phyloP scores from a whole-genome alignment of 2,888 invertebrate species.

The Bembecia ichneumoniformis region DNA sequence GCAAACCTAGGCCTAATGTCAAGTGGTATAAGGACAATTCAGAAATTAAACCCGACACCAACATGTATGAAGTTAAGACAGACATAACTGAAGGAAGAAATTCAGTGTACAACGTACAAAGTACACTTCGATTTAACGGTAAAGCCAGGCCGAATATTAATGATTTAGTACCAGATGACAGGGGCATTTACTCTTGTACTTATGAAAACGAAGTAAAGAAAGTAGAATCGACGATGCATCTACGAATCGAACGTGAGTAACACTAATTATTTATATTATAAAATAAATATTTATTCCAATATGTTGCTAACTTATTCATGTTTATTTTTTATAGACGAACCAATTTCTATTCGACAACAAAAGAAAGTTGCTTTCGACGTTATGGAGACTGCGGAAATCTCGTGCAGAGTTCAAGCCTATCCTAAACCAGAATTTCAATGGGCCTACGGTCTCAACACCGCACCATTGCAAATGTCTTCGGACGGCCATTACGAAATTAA shows the following conservation, averaged over 20 bases:
- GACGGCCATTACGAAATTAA: conserved; percentile 90
- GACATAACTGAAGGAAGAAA: conserved; percentile 83
- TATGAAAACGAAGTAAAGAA: conserved; percentile 92
- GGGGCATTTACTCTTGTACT: conserved; percentile 89
- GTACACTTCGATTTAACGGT: conserved; percentile 85
- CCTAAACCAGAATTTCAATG: conserved; percentile 95
- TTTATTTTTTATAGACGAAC: conserved; percentile 75
- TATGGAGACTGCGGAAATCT: conserved; percentile 87
- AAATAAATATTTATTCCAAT: too few relatives aligned
- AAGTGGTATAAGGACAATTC: conserved; percentile 90
- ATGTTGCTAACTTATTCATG: neutral
- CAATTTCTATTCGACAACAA: conserved; percentile 87
- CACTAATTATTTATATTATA: too few relatives aligned
- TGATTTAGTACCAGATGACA: conserved; percentile 85
- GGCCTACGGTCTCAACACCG: conserved; percentile 84
- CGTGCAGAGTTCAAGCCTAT: conserved; percentile 91
- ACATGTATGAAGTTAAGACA: conserved; percentile 86
- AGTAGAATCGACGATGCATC: conserved; percentile 90
- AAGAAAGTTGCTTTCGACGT: conserved; percentile 91
- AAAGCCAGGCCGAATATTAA: conserved; percentile 82
- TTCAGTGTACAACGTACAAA: conserved; percentile 86
- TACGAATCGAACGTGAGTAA: conserved; percentile 88
- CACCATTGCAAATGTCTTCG: conserved; percentile 82
- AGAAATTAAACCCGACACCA: conserved; percentile 82
- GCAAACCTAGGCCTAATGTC: conserved; percentile 88